Conservation (phyloP, 2,888 invertebrate genomes). For the Netelia fuscicornis region DNA sequence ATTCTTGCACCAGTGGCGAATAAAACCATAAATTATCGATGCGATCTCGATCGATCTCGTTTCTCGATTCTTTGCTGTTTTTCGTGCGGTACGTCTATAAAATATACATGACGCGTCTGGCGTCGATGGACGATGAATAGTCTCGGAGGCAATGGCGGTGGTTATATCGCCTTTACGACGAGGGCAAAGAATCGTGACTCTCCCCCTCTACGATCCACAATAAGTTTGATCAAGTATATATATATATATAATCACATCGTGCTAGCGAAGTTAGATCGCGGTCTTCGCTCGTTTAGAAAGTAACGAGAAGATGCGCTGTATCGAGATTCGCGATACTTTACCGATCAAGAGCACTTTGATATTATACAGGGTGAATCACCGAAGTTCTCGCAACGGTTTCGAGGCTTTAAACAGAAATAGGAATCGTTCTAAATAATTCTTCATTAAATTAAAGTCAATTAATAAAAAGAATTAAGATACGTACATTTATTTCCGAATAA, state of each 20-base stretch:
- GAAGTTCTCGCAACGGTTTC: not conserved
- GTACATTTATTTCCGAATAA: too few relatives aligned
- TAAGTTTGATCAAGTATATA: slow-evolving; percentile 50
- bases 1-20: slow-evolving; percentile 11
- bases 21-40: slow-evolving; percentile 37
- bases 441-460: not conserved
- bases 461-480: not conserved
- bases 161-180: slow-evolving; percentile 17
- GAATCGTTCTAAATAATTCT: not conserved
- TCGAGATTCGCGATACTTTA: slow-evolving; percentile 35
- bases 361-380: slow-evolving; percentile 43
- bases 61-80: slow-evolving; percentile 39
- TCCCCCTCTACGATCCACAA: slow-evolving; percentile 37
- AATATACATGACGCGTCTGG: slow-evolving; percentile 30
- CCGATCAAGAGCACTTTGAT: slow-evolving; percentile 53
- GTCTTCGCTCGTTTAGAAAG: slow-evolving; percentile 63
- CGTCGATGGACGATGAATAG: slow-evolving; percentile 40
- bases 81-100: slow-evolving; percentile 9
- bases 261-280: slow-evolving; percentile 50
- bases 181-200: slow-evolving; percentile 56
- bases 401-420: not conserved
- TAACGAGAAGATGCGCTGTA: slow-evolving; percentile 47
- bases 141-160: not conserved
- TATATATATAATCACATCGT: slow-evolving; percentile 31
- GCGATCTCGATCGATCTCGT: slow-evolving; percentile 49